Conservation (phyloP, 2,797 vertebrate genomes). For the Heterohyrax brucei region DNA sequence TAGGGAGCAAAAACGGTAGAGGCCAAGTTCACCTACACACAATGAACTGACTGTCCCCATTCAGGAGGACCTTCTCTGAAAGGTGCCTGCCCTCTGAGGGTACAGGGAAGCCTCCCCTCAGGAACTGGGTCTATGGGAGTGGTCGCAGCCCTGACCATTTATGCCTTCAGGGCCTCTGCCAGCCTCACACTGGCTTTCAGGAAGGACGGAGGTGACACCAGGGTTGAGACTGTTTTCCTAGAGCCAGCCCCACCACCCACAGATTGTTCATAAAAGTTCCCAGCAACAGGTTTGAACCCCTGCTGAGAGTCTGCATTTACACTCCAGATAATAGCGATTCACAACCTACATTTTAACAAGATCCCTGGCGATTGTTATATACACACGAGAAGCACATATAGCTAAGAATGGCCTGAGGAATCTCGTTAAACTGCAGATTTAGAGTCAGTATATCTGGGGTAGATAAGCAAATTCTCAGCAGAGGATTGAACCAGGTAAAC, state of each 20-base stretch:
- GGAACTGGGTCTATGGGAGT: not conserved
- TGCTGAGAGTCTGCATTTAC: too few relatives aligned
- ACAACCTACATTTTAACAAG: too few relatives aligned
- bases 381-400: too few relatives aligned
- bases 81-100: not conserved
- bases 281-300: not conserved
- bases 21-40: not conserved
- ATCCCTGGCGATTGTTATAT: too few relatives aligned
- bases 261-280: constrained; percentile 48
- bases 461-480: too few relatives aligned
- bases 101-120: not conserved
- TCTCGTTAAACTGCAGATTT: too few relatives aligned
- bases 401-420: too few relatives aligned
- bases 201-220: not conserved
- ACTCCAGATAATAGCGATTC: too few relatives aligned
- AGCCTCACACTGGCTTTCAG: not conserved
- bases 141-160: not conserved
- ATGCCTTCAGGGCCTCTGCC: not conserved
- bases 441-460: too few relatives aligned
- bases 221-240: constrained; percentile 7
- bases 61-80: not conserved
- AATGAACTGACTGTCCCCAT: not conserved
- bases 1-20: not conserved
- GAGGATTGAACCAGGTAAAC: too few relatives aligned
- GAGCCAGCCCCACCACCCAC: not conserved